These are phyloP conservation scores for Tenthredo amoena DNA, from an alignment of 2,888 invertebrate genomes.

Conservation along the genomic window DNA sequence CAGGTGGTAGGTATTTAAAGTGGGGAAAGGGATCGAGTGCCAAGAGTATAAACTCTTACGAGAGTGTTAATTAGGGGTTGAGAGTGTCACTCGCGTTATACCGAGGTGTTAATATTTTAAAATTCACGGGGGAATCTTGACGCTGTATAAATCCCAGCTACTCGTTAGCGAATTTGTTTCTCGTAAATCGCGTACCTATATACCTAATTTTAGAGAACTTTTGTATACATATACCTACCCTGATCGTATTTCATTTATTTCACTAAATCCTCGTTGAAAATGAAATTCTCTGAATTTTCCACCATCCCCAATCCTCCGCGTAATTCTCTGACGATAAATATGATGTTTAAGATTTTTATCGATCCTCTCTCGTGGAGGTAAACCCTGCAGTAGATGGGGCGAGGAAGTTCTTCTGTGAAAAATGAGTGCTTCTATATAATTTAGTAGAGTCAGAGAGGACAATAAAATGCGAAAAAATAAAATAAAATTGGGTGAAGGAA, in stretches of 20 bases:
- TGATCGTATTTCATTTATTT: not conserved
- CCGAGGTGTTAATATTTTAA: slow-evolving; percentile 13
- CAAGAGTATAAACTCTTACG: slow-evolving; percentile 35
- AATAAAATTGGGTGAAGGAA: not conserved
- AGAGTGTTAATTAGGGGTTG: slow-evolving; percentile 36
- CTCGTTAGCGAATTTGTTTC: slow-evolving; percentile 37
- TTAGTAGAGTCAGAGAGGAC: not conserved
- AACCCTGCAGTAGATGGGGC: no score
- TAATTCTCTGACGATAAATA: not conserved
- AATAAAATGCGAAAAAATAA: not conserved
- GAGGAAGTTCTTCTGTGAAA: not conserved
- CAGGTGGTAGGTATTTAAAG: slow-evolving; percentile 6
- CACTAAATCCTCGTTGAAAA: not conserved
- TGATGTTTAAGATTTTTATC: slow-evolving; percentile 5
- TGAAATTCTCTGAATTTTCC: not conserved
- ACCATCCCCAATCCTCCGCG: not conserved
- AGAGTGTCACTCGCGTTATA: slow-evolving; percentile 21
- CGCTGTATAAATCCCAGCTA: not conserved
- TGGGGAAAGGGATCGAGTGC: slow-evolving; percentile 30
- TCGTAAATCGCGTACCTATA: not conserved
- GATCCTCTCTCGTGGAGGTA: not conserved
- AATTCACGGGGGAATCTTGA: slow-evolving; percentile 2
- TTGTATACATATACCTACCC: not conserved
- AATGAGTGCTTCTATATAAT: not conserved
- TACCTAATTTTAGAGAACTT: not conserved